Conservation (phyloP, 2,888 invertebrate species). For the Lymantria dispar region DNA sequence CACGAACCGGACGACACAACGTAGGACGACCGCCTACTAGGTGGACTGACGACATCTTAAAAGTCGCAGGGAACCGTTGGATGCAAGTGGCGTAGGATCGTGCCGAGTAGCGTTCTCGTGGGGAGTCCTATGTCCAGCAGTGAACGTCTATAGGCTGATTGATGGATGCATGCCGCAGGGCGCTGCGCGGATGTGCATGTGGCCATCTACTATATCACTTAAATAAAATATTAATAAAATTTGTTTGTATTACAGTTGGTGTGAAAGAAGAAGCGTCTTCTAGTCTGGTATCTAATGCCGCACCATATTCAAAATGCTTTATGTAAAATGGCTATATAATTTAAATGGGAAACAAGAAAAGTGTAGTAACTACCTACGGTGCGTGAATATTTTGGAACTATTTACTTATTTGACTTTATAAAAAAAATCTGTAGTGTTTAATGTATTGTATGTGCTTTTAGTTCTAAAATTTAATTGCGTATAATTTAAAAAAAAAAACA, state of each 20-base stretch:
- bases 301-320: conserved; percentile 71
- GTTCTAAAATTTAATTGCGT: conserved; percentile 8
- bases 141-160: no score
- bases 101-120: no score
- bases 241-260: conserved; percentile 52
- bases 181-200: no score
- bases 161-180: no score
- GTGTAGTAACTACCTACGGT: conserved; percentile 27
- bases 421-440: conserved; percentile 32
- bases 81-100: no score
- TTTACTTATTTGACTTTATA: conserved; percentile 9
- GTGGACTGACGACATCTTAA: no score
- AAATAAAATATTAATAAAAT: not conserved
- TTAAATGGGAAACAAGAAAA: conserved; percentile 37
- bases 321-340: conserved; percentile 48
- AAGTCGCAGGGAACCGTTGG: no score
- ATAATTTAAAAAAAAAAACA: no score
- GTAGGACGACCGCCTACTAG: no score
- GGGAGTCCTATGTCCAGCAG: no score
- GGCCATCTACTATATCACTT: no score
- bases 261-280: conserved; percentile 67
- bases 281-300: conserved; percentile 59
- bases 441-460: conserved; percentile 29
- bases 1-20: no score
- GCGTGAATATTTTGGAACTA: conserved; percentile 21